phyloP scores from a whole-genome alignment of 2,888 invertebrate species.

The Elgonia sp. region DNA sequence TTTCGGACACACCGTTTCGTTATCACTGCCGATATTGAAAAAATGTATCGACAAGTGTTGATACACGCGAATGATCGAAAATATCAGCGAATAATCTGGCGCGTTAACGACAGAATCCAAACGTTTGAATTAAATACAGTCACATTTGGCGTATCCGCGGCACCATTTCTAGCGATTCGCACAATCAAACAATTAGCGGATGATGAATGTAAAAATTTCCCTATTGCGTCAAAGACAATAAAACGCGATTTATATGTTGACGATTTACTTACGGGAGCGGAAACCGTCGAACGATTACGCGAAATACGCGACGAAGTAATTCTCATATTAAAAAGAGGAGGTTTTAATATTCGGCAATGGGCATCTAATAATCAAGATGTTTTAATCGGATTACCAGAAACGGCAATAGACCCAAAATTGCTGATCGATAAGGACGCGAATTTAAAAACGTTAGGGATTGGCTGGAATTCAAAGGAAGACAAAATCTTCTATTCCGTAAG shows the following conservation, averaged over 20 bases:
- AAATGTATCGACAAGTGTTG: slow-evolving; percentile 54
- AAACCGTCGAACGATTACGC: neutral
- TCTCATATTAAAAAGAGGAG: slow-evolving; percentile 6
- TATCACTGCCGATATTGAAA: slow-evolving; percentile 65
- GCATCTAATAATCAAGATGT: slow-evolving; percentile 25
- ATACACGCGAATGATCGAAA: slow-evolving; percentile 45
- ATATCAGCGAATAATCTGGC: slow-evolving; percentile 69
- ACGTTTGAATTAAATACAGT: slow-evolving; percentile 49
- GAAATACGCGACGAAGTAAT: slow-evolving; percentile 31
- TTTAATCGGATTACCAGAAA: neutral
- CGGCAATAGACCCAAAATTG: neutral
- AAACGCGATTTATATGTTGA: slow-evolving; percentile 38
- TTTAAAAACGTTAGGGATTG: slow-evolving; percentile 37
- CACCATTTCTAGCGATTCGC: slow-evolving; percentile 31
- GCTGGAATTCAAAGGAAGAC: neutral
- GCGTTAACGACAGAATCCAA: neutral
- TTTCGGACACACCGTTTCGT: slow-evolving; percentile 50
- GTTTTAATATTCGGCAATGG: slow-evolving; percentile 40
- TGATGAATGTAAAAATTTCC: slow-evolving; percentile 4
- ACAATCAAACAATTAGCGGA: slow-evolving; percentile 16
- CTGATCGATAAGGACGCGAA: neutral
- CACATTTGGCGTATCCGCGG: slow-evolving; percentile 27
- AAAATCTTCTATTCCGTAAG: neutral
- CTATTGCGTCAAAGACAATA: neutral
- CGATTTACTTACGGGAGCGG: neutral